Percentiles rank a stretch among this genome's conserved stretches.
Conservation (phyloP, 2,888 invertebrate species). For the Aelia acuminata region DNA sequence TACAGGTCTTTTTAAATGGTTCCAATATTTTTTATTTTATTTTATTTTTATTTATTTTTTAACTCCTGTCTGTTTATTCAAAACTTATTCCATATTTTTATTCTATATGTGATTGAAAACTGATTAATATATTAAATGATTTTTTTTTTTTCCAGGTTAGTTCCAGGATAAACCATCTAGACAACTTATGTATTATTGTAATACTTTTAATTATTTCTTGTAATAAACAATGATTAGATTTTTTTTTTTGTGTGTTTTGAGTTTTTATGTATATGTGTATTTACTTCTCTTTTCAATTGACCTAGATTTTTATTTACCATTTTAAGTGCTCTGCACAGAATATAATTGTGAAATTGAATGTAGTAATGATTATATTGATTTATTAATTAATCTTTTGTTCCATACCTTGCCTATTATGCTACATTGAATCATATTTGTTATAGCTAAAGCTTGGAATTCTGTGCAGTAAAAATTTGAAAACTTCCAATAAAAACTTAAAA, state of each 20-base stretch:
- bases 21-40: neutral
- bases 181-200: conserved; percentile 47
- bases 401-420: neutral
- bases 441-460: no score
- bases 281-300: neutral
- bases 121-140: neutral
- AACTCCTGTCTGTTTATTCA: neutral
- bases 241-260: neutral
- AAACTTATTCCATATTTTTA: neutral
- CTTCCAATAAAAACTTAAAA: no score
- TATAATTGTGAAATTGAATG: neutral
- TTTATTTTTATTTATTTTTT: neutral
- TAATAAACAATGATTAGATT: conserved; percentile 25
- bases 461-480: no score
- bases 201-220: conserved; percentile 31
- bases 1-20: conserved; percentile 2
- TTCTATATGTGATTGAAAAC: neutral
- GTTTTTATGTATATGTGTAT: neutral
- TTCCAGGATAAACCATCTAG: conserved; percentile 36
- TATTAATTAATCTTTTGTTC: neutral
- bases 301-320: neutral
- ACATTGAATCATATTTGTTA: no score
- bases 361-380: conserved; percentile 8
- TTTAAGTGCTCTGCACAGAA: neutral
- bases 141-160: conserved; percentile 44